Evolutionary conservation across 2,113 vertebrate species (phyloP).

Genomic region (Nymphicus hollandicus): DNA sequence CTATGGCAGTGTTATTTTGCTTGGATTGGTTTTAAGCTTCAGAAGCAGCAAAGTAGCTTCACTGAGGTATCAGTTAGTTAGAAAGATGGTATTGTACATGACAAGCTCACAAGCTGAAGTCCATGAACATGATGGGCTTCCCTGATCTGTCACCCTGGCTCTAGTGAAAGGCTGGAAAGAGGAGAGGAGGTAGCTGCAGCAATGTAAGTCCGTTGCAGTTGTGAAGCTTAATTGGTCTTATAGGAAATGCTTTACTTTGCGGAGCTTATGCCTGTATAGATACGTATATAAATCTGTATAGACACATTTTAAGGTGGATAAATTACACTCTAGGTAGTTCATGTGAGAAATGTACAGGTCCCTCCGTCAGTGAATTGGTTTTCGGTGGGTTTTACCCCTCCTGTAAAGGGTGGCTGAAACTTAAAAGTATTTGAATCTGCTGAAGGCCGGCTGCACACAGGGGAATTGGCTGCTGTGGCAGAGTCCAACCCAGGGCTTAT

Average conservation of each 20-base stretch:
- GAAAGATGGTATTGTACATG: not conserved
- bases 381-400: not conserved
- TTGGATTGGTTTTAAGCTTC: not conserved
- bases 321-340: not conserved
- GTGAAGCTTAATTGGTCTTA: not conserved
- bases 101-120: not conserved
- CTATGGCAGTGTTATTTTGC: not conserved
- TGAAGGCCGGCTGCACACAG: too few relatives aligned
- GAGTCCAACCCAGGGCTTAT: too few relatives aligned
- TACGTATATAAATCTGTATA: not conserved
- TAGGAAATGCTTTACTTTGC: not conserved
- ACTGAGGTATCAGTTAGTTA: not conserved
- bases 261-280: not conserved
- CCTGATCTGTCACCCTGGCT: not conserved
- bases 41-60: not conserved
- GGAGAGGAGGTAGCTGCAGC: not conserved
- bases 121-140: not conserved
- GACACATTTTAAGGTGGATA: not conserved
- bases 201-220: not conserved
- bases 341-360: not conserved
- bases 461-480: too few relatives aligned
- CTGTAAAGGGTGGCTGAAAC: too few relatives aligned
- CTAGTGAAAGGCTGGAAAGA: not conserved
- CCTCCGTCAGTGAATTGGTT: accelerated
- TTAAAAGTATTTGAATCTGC: too few relatives aligned